Conservation (phyloP, 1,140 invertebrate genomes). For the Bombus terrestris region DNA sequence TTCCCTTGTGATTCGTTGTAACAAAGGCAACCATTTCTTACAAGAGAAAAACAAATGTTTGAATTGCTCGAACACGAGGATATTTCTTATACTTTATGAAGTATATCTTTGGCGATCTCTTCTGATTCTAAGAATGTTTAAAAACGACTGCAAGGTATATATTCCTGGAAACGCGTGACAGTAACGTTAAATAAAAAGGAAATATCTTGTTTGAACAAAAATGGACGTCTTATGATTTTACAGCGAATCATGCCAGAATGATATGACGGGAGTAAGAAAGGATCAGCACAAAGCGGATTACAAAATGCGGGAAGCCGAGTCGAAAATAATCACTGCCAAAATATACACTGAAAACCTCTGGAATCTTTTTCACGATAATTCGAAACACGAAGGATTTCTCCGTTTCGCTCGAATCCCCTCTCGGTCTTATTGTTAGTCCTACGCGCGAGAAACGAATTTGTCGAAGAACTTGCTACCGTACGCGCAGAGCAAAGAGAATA, state of each 20-base stretch:
- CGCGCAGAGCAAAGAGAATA: neutral
- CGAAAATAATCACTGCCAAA: slow-evolving; percentile 68
- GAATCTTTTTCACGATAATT: neutral
- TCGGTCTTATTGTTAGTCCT: neutral
- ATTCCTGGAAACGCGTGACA: neutral
- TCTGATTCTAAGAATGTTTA: neutral
- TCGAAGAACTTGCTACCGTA: slow-evolving; percentile 1
- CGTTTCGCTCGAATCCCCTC: neutral
- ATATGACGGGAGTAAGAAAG: neutral
- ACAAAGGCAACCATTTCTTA: neutral
- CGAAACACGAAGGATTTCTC: neutral
- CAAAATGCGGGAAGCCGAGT: neutral
- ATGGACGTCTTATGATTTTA: neutral
- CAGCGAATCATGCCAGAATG: no score
- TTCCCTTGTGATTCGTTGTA: neutral
- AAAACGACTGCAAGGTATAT: neutral
- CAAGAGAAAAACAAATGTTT: neutral
- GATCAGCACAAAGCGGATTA: slow-evolving; percentile 3
- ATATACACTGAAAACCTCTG: slow-evolving; percentile 7
- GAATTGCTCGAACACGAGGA: neutral
- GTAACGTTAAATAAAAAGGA: no score
- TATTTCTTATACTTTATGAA: neutral
- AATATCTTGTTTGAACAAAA: neutral
- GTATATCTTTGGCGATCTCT: neutral
- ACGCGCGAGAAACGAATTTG: neutral